Evolutionary conservation across 1,140 invertebrate genomes (phyloP), one percentile per base, ranked within the genome.

Genomic region (Cotesia glomerata): DNA sequence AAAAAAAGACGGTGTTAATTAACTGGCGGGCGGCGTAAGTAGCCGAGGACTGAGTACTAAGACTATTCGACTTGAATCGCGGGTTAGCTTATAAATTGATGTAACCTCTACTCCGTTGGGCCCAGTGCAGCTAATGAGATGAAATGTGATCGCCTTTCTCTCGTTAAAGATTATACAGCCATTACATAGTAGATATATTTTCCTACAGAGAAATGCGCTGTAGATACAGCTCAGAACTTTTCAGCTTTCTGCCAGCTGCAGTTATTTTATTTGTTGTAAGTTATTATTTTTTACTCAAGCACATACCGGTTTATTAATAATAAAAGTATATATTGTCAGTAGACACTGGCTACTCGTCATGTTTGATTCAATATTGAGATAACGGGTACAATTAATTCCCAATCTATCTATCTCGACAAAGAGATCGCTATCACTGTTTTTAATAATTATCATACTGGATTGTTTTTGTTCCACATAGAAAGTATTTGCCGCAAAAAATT

Each of bases 61-160:
- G 39, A 45, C 72, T 76, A 76, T 76, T 76, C 64, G 63, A 74
- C 71, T 75, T 51, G 69, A 68, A 75, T 75, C 74, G 62, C 65
- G 69, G 52, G 61, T 69, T 80, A 75, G 76, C 39, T 82, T 80
- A 82, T 81, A 82, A 81, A 81, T 82, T 79, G 81, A 81, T 81
- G 78, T 78, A 81, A 81, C 76, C 78, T 70, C 75, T 73, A 72
- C 36, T 52, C 69, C 52, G 54, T 58, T 69, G 65, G 62, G 54
- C 68, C 39, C 39, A 26, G 26, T 26, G 26, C 78, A 71, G 74
- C 81, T 84, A 84, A 84, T 83, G 82, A 83, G 80, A 83, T 82
- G 80, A 84, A 84, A 83, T 81, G 81, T 78, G 81, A 84, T 84
- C 80, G 82, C 82, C 82, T 84, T 84, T 84, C 82, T 82, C 81